phyloP scores from a whole-genome alignment of 2,888 invertebrate genomes.

The Pemphredon lugubris region DNA sequence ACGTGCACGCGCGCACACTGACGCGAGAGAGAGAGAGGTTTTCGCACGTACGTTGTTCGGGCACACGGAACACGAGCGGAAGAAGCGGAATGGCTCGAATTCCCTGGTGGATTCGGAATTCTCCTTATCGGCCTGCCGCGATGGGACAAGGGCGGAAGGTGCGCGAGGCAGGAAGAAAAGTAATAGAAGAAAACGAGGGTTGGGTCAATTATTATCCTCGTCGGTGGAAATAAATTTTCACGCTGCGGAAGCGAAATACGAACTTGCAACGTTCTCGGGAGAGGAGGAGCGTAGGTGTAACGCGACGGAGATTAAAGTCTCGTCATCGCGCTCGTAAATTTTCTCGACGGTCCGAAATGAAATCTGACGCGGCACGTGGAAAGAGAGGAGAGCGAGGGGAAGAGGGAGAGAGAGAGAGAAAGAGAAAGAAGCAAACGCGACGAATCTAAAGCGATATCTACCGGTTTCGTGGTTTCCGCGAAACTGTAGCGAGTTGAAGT shows the following conservation, averaged over 20 bases:
- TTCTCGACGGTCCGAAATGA: neutral
- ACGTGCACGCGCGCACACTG: too few species aligned
- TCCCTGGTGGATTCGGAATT: slow-evolving; percentile 55
- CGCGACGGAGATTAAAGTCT: neutral
- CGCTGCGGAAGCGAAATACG: neutral
- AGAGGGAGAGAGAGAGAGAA: too few species aligned
- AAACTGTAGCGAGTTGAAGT: too few species aligned
- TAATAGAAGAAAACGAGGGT: slow-evolving; percentile 15
- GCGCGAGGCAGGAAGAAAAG: slow-evolving; percentile 11
- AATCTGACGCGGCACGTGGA: neutral
- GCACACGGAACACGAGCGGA: neutral
- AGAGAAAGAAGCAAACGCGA: too few species aligned
- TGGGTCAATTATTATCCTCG: slow-evolving; percentile 29
- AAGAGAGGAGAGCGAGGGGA: neutral
- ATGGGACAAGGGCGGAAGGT: neutral
- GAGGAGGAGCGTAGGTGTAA: neutral
- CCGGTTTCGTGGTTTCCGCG: too few species aligned
- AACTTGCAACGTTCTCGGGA: neutral
- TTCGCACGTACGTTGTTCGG: too few species aligned
- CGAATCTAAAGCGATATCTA: too few species aligned
- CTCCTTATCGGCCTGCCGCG: slow-evolving; percentile 58
- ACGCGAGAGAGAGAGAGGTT: too few species aligned
- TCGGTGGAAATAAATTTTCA: slow-evolving; percentile 10
- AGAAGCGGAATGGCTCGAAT: slow-evolving; percentile 23
- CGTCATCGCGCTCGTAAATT: neutral